Conservation (phyloP, 2,113 vertebrate species). For the Pica pica region DNA sequence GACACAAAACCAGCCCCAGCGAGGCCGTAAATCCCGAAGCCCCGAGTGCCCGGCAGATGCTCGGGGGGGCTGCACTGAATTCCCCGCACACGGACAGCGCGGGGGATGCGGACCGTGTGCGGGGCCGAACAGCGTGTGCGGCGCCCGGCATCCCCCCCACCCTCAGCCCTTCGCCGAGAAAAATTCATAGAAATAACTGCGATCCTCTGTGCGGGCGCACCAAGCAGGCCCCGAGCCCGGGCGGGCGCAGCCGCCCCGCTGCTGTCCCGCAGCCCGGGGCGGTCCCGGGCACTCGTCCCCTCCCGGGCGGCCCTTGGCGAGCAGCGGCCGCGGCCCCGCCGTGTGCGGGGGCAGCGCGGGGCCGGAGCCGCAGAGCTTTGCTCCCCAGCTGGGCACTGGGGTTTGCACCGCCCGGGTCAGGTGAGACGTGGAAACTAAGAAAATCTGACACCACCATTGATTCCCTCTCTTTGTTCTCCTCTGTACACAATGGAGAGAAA, state of each 20-base stretch:
- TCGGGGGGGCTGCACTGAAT: background rate
- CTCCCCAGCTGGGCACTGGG: background rate
- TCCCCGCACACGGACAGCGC: background rate
- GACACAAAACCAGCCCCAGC: background rate
- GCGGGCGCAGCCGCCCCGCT: background rate
- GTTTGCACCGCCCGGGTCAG: conserved; percentile 35
- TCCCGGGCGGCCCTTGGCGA: background rate
- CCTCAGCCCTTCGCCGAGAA: background rate
- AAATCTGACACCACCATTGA: conserved; percentile 65
- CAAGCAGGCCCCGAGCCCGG: background rate
- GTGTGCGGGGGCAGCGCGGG: background rate
- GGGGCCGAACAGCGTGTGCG: background rate
- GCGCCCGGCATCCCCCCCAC: background rate
- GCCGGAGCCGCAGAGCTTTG: background rate
- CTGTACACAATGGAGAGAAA: conserved; percentile 18
- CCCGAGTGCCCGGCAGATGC: background rate
- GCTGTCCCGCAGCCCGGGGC: background rate
- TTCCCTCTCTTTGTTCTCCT: conserved; percentile 64
- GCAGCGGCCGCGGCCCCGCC: background rate
- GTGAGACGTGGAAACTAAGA: conserved; percentile 27
- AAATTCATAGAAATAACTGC: accelerated
- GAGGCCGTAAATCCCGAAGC: background rate
- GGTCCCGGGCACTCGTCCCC: background rate
- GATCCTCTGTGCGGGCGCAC: background rate
- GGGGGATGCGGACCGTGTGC: background rate